A percentile compares a stretch with the other conserved stretches of the same genome.
These are phyloP conservation scores for Regulus satrapa DNA, from an alignment of 2,113 vertebrate genomes.

Conservation along the genomic window DNA sequence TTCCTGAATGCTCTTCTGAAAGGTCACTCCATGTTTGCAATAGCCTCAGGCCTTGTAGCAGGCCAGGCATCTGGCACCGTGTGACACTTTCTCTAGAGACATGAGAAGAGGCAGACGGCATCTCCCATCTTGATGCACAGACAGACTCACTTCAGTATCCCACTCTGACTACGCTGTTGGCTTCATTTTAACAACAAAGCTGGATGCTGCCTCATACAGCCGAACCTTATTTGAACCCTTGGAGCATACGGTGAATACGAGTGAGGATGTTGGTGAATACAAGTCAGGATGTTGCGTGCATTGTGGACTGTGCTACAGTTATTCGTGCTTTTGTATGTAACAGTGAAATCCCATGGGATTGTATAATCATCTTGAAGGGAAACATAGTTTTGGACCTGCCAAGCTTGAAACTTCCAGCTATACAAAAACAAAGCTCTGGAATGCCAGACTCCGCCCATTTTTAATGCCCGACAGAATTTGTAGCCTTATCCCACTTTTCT, in stretches of 20 bases:
- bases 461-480: not conserved
- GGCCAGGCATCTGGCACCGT: not conserved
- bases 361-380: not conserved
- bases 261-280: not conserved
- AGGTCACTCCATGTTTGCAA: not conserved
- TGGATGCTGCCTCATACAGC: not conserved
- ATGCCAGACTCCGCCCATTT: not conserved
- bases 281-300: not conserved
- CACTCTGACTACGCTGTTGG: not conserved
- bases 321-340: not conserved
- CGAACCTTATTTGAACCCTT: not conserved
- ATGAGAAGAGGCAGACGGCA: not conserved
- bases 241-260: accelerated
- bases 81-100: not conserved
- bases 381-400: not conserved
- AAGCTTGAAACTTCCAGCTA: not conserved
- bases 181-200: not conserved
- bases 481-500: not conserved
- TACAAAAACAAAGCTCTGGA: not conserved
- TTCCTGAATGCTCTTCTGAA: not conserved
- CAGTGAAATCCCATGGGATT: not conserved
- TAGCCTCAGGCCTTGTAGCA: not conserved
- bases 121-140: not conserved
- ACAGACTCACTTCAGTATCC: not conserved
- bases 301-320: not conserved